These are phyloP conservation scores for Morphnarchus princeps DNA, from an alignment of 2,113 vertebrate species.

Conservation along the genomic window DNA sequence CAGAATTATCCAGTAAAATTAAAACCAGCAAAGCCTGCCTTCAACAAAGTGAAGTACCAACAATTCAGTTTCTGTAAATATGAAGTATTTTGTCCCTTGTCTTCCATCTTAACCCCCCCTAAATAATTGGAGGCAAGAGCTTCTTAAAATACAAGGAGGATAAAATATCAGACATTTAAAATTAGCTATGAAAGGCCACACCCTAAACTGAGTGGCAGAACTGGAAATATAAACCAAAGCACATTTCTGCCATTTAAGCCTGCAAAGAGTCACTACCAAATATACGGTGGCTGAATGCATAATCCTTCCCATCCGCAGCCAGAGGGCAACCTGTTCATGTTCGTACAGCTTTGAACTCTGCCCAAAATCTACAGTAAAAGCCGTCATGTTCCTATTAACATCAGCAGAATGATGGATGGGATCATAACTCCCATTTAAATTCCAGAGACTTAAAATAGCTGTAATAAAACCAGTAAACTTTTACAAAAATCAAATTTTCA, in stretches of 20 bases:
- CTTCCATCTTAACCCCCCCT: not conserved
- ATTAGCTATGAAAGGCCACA: not conserved
- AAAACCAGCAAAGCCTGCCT: not conserved
- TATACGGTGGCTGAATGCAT: accelerated
- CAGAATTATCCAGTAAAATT: not conserved
- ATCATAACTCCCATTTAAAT: slow-evolving; percentile 19
- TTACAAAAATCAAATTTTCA: not conserved
- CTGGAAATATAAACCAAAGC: not conserved
- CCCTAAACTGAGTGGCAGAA: not conserved
- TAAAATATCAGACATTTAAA: not conserved
- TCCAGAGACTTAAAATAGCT: slow-evolving; percentile 19
- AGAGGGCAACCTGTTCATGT: not conserved
- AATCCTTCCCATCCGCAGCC: not conserved
- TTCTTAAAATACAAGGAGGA: not conserved
- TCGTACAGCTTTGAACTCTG: not conserved
- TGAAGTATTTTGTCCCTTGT: not conserved
- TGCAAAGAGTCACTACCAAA: not conserved
- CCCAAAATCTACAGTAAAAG: not conserved
- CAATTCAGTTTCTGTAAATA: not conserved
- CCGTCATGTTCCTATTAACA: not conserved
- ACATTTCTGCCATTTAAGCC: not conserved
- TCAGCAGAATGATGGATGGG: not conserved
- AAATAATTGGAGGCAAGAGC: not conserved
- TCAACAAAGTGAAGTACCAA: not conserved
- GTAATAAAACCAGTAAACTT: slow-evolving; percentile 38